Evolutionary conservation across 2,113 vertebrate genomes (phyloP).

Genomic region (Excalfactoria chinensis): DNA sequence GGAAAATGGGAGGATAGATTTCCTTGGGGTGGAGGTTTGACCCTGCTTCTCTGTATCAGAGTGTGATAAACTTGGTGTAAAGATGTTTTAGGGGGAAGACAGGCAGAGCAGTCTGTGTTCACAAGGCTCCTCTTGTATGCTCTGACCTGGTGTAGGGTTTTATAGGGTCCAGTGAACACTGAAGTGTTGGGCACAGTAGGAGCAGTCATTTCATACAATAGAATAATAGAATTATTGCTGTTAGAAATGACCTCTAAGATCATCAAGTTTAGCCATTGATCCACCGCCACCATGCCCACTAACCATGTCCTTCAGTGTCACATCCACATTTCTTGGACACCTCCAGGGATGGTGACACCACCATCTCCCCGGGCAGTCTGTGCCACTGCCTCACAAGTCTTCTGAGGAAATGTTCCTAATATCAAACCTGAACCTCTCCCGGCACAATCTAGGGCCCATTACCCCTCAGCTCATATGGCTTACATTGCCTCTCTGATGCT

Average conservation of each 20-base stretch:
- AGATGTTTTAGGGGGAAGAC: not conserved
- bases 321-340: too few relatives aligned
- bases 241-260: too few relatives aligned
- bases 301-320: too few relatives aligned
- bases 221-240: too few relatives aligned
- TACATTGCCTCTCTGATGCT: not conserved
- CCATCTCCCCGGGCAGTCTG: not conserved
- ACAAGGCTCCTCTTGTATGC: not conserved
- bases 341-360: not conserved
- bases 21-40: not conserved
- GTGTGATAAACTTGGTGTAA: not conserved
- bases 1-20: not conserved
- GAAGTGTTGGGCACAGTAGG: fast-evolving
- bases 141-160: not conserved
- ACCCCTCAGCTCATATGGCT: not conserved
- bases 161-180: not conserved
- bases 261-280: too few relatives aligned
- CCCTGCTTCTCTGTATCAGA: not conserved
- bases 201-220: not conserved
- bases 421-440: too few relatives aligned
- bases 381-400: not conserved
- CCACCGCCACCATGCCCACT: too few relatives aligned
- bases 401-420: too few relatives aligned
- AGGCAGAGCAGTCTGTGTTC: fast-evolving
- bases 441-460: too few relatives aligned